Conservation (phyloP, 2,113 vertebrate species). For the Antennarius striatus region DNA sequence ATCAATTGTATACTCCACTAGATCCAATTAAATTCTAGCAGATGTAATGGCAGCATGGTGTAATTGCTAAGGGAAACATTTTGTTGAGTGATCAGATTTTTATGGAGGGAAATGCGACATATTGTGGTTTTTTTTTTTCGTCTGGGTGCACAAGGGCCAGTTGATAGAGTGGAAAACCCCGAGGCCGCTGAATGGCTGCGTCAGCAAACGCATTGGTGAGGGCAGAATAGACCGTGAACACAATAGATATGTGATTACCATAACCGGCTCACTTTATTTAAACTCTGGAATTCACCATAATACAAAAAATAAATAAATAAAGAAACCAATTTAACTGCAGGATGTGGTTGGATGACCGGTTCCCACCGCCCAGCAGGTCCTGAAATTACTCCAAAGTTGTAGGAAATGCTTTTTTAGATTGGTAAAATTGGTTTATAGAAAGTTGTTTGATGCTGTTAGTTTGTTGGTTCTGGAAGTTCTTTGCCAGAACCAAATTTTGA, state of each 20-base stretch:
- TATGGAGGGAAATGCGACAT: conserved; percentile 34
- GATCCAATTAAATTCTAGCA: conserved; percentile 56
- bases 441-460: too few relatives aligned
- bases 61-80: conserved; percentile 68
- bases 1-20: conserved; percentile 55
- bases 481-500: too few relatives aligned
- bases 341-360: too few relatives aligned
- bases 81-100: conserved; percentile 58
- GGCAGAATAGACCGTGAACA: not conserved
- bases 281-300: too few relatives aligned
- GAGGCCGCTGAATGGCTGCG: conserved; percentile 27
- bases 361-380: too few relatives aligned
- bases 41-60: conserved; percentile 44
- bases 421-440: too few relatives aligned
- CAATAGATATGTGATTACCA: not conserved
- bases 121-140: conserved; percentile 50
- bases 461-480: too few relatives aligned
- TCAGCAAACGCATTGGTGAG: conserved; percentile 11
- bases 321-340: too few relatives aligned
- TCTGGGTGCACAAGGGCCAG: conserved; percentile 44
- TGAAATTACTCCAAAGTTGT: too few relatives aligned
- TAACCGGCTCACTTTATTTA: not conserved
- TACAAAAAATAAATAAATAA: too few relatives aligned
- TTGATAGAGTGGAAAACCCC: conserved; percentile 52
- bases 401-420: too few relatives aligned